phyloP scores from a whole-genome alignment of 2,888 invertebrate genomes.

The Meganola albula region DNA sequence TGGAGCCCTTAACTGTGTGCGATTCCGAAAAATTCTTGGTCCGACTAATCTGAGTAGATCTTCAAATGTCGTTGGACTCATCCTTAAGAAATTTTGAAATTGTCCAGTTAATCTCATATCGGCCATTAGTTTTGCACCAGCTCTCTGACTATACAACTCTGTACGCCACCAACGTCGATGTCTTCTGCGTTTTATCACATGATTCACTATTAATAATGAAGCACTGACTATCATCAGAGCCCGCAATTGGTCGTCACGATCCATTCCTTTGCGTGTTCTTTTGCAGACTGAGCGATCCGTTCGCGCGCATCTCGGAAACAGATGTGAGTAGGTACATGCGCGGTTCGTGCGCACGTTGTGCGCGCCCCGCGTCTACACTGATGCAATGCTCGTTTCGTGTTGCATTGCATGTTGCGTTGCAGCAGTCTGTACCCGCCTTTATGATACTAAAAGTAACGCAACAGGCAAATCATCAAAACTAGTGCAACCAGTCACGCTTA shows the following conservation, averaged over 20 bases:
- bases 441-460: too few species aligned
- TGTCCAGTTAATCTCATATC: conserved; percentile 20
- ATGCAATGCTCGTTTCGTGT: conserved; percentile 9
- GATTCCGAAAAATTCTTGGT: conserved; percentile 18
- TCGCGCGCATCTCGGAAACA: conserved; percentile 7
- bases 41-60: conserved; percentile 14
- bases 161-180: conserved; percentile 24
- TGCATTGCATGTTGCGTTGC: conserved; percentile 12
- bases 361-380: conserved; percentile 11
- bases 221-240: conserved; percentile 15
- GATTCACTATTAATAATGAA: conserved; percentile 16
- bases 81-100: conserved; percentile 18
- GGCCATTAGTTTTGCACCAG: conserved; percentile 15
- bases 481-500: too few species aligned
- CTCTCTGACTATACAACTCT: conserved; percentile 22
- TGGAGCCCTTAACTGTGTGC: conserved; percentile 14
- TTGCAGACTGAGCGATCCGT: conserved; percentile 3
- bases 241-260: conserved; percentile 12
- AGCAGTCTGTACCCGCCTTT: conserved; percentile 3
- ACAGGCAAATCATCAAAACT: too few species aligned
- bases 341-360: conserved; percentile 7
- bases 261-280: conserved; percentile 6
- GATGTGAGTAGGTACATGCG: conserved; percentile 9
- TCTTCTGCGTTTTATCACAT: conserved; percentile 15
- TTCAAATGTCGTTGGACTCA: conserved; percentile 12